These are phyloP conservation scores for Aptenodytes patagonicus DNA, from an alignment of 2,113 vertebrate species.

Conservation along the genomic window DNA sequence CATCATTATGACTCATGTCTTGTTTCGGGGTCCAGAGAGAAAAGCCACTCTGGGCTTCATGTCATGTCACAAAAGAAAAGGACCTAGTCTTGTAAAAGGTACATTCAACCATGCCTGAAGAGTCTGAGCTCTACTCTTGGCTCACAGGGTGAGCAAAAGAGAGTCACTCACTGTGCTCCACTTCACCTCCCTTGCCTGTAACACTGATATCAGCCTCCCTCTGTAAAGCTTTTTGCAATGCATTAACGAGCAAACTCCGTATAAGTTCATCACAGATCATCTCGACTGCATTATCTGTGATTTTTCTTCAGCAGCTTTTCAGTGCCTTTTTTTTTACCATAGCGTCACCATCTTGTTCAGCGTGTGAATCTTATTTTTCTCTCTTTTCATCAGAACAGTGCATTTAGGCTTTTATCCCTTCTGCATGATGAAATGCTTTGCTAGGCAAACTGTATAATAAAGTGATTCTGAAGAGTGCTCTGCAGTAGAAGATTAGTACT, in stretches of 20 bases:
- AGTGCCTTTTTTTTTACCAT: background rate
- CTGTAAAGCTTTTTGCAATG: background rate
- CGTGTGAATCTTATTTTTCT: background rate
- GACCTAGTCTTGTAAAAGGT: background rate
- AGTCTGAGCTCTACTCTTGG: background rate
- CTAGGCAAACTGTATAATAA: background rate
- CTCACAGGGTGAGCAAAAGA: fast-evolving
- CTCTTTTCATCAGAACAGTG: background rate
- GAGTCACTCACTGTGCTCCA: background rate
- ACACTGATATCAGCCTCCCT: background rate
- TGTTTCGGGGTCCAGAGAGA: background rate
- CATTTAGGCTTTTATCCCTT: background rate
- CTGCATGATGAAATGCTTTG: background rate
- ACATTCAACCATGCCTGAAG: background rate
- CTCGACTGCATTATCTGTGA: background rate
- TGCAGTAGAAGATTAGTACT: background rate
- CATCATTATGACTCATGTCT: background rate
- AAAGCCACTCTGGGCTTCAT: background rate
- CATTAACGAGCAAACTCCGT: background rate
- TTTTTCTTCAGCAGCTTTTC: background rate
- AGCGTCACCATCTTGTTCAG: background rate
- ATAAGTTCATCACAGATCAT: background rate
- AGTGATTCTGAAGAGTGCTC: background rate
- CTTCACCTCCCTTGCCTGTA: background rate
- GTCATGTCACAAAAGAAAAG: background rate